Evolutionary conservation across 1,140 invertebrate species (phyloP).

Genomic region (Drosophila dunni): DNA sequence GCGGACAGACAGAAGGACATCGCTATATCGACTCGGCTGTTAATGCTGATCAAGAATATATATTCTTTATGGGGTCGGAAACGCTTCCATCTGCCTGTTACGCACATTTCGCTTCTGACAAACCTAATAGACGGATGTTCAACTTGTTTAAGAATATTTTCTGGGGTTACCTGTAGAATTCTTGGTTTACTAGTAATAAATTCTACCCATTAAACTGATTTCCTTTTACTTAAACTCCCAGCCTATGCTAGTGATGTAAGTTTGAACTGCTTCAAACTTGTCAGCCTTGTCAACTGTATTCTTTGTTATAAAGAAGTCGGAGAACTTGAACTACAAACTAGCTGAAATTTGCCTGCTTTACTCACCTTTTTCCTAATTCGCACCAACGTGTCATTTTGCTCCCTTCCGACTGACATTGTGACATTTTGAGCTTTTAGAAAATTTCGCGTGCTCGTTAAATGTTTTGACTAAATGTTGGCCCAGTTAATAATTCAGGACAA

Average conservation of each 20-base stretch:
- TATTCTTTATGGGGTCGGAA: too few species aligned
- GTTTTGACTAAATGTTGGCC: slow-evolving; percentile 36
- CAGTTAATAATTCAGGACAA: slow-evolving; percentile 66
- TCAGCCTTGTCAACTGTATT: neutral
- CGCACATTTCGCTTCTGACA: too few species aligned
- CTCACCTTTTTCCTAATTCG: neutral
- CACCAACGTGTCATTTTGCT: neutral
- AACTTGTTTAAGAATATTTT: too few species aligned
- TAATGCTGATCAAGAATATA: too few species aligned
- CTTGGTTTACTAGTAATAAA: too few species aligned
- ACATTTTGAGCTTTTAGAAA: neutral
- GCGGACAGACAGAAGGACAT: too few species aligned
- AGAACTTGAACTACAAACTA: neutral
- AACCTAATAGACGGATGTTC: too few species aligned
- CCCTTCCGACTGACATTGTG: neutral
- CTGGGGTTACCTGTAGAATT: too few species aligned
- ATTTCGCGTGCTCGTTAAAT: slow-evolving; percentile 26
- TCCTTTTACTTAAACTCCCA: neutral
- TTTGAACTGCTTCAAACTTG: neutral
- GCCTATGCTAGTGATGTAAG: too few species aligned
- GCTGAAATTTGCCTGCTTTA: neutral
- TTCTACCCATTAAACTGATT: neutral
- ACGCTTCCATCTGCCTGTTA: too few species aligned
- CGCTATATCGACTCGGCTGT: too few species aligned
- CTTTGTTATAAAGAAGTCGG: neutral